Evolutionary conservation across 2,888 invertebrate species (phyloP).

Genomic region (Agelastica alni): DNA sequence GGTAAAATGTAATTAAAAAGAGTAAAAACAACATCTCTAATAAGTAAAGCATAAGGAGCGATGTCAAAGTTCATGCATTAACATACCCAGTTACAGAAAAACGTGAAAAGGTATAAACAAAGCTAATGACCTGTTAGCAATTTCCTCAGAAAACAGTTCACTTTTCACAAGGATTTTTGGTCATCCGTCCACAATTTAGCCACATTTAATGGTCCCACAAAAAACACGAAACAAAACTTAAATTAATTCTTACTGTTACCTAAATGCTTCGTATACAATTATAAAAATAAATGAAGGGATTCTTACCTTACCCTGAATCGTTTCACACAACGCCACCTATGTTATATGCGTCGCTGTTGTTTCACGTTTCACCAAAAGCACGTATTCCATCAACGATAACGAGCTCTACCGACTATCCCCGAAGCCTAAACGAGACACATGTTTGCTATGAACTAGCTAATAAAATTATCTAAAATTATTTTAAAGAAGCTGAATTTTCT

Average conservation of each 20-base stretch:
- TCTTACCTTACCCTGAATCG: constrained; percentile 57
- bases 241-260: constrained; percentile 40
- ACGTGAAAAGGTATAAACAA: constrained; percentile 50
- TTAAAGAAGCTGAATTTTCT: constrained; percentile 36
- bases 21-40: background rate
- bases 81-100: constrained; percentile 23
- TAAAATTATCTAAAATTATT: constrained; percentile 48
- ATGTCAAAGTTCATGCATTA: constrained; percentile 31
- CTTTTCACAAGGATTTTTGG: constrained; percentile 40
- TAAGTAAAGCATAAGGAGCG: constrained; percentile 3
- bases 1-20: background rate
- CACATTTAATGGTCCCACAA: constrained; percentile 22
- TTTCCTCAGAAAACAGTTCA: constrained; percentile 49
- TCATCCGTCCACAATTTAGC: constrained; percentile 29
- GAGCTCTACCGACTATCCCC: constrained; percentile 48
- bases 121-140: constrained; percentile 58
- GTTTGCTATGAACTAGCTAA: constrained; percentile 49
- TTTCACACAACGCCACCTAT: constrained; percentile 57
- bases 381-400: constrained; percentile 53
- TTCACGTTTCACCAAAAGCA: constrained; percentile 55
- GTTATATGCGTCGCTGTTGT: constrained; percentile 55
- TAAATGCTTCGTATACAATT: constrained; percentile 43
- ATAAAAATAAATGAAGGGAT: constrained; percentile 55
- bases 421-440: constrained; percentile 50
- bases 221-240: constrained; percentile 35